Evolutionary conservation across 1,140 invertebrate species (phyloP), one percentile per base, ranked within the genome.

Genomic region (Drosophila sp.): DNA sequence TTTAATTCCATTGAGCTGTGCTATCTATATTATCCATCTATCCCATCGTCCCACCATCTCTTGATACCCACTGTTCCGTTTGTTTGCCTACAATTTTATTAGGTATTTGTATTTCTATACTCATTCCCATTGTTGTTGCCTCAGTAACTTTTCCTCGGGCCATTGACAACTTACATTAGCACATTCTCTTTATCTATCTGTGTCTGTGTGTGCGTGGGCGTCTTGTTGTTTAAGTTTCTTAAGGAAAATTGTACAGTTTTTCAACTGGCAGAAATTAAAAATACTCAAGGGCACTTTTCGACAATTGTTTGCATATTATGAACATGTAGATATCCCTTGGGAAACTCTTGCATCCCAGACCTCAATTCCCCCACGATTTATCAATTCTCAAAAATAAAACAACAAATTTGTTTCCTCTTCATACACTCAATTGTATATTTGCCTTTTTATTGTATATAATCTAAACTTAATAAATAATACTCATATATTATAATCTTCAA

Each of bases 1-100:
- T 84, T 84, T 87, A 84, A 84, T 84, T 84, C 61, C 82, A 81
- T 87, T 74, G 74, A 77, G 76, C 76, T 81, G 43, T 54, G 48
- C 70, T 72, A 66, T 79, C 67, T 71, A 71, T 54, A 65, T 84
- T 80, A 82, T 84, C 69, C 80, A 61, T 71, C 48, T 40, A 50
- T 66, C 46, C 54, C 36, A 27, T 14, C 29, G 8, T 13, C 9
- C 14, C 11, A 27, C 36, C 16, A 14, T 18, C 38, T 50, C 29
- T 51, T 38, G 25, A 29, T 27, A 45, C 48, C 9, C 13, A n/a
- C 50, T 25, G 11, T 16, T 18, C 40, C 13, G 38, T 54, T 56
- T 66, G 54, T 69, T 69, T 75, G 64, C 59, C 45, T 51, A 53
- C 34, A 72, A 66, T 72, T 72, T 72, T 72, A 72, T 72, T 72